Evolutionary conservation across 2,113 vertebrate species (phyloP).

Genomic region (Oreochromis aureus): DNA sequence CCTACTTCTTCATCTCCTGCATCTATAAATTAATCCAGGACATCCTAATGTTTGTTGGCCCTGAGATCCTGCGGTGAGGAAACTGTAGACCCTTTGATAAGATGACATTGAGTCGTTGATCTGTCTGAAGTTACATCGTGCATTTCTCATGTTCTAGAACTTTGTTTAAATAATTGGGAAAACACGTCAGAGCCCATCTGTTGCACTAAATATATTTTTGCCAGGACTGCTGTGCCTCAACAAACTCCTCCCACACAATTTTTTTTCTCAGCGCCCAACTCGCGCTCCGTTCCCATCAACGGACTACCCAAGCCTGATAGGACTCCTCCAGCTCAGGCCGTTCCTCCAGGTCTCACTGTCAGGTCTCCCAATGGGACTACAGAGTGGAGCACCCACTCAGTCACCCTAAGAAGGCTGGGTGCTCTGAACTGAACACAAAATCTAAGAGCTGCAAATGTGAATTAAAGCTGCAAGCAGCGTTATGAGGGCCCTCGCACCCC

Average conservation of each 20-base stretch:
- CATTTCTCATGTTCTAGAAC: not conserved
- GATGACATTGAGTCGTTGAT: not conserved
- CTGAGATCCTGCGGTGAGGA: conserved; percentile 84
- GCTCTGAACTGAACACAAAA: not conserved
- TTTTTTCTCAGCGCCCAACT: not conserved
- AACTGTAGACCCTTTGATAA: not conserved
- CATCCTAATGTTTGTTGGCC: conserved; percentile 91
- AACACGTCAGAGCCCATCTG: not conserved
- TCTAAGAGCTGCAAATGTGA: not conserved
- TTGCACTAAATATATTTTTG: not conserved
- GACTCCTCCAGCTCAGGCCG: not conserved
- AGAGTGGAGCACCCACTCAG: not conserved
- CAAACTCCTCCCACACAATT: not conserved
- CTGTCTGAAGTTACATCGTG: not conserved
- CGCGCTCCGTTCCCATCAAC: not conserved
- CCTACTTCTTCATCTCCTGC: conserved; percentile 92
- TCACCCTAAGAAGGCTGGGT: not conserved
- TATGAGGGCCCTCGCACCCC: no score
- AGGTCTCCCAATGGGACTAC: not conserved
- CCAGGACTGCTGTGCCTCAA: not conserved
- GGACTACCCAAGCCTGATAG: not conserved
- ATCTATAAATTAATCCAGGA: conserved; percentile 90
- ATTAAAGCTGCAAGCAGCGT: no score
- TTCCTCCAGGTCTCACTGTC: not conserved
- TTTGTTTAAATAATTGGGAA: not conserved